Evolutionary conservation across 92 coral and sea anemone species (phyloP).

Genomic region (Zoanthus sansibaricus): DNA sequence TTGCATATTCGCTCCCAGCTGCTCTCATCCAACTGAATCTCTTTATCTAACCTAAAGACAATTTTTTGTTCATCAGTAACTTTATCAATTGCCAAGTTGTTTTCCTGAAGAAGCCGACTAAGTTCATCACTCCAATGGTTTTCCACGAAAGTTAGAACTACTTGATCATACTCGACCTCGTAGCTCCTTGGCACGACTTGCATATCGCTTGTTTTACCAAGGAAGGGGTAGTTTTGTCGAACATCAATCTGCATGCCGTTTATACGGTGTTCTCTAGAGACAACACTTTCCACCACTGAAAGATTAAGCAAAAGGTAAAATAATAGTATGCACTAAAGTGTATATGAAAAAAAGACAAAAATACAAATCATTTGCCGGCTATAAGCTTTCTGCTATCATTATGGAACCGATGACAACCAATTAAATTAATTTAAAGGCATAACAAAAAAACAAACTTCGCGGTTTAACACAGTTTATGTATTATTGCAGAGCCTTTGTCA

Average conservation of each 20-base stretch:
- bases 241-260: not conserved
- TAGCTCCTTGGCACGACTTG: constrained; percentile 7
- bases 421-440: no score
- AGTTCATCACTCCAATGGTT: not conserved
- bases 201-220: not conserved
- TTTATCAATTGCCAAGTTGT: not conserved
- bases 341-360: no score
- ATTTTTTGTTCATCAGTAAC: constrained; percentile 5
- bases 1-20: constrained; percentile 12
- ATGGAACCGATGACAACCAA: no score
- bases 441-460: no score
- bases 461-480: no score
- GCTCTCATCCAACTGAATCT: not conserved
- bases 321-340: not conserved
- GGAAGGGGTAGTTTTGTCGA: constrained; percentile 10
- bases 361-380: no score
- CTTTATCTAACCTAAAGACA: not conserved
- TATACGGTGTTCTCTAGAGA: constrained; percentile 4
- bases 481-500: no score
- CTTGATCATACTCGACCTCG: constrained; percentile 18
- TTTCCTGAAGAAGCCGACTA: not conserved
- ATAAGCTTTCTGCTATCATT: no score
- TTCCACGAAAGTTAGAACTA: constrained; percentile 16
- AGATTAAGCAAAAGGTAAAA: not conserved
- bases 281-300: constrained; percentile 18